Base-by-base conservation (phyloP, 2,888 invertebrate species). In the Drosophila recens region DNA sequence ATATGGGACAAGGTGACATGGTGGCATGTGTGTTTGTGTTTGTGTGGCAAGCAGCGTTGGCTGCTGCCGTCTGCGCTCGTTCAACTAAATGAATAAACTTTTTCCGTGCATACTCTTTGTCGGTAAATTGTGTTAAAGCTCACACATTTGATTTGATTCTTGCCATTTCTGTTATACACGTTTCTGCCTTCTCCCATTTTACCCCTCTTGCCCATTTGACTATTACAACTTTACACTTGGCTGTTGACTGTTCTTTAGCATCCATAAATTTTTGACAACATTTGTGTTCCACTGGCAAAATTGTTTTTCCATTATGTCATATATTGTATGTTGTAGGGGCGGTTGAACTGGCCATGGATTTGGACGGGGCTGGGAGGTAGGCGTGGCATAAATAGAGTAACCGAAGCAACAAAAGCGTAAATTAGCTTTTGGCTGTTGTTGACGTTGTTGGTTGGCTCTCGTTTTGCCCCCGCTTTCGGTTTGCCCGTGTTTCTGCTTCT, bases 71-170 rank as follows among this genome's bases (percentile, higher is more conserved):
- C 89, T 89, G 81, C 70, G 75, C 87, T 80, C 84, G 80, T 77
- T 84, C 74, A 87, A 81, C 87, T 89, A 89, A 85, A 89, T 85
- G 87, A 85, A 85, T 85, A 85, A 85, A 89, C 85, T 85, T 85
- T 27, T 85, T 87, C 76, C 85, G 74, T 81, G 89, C 89, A 87
- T 74, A 87, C 87, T 85, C 77, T 85, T 89, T 70, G 77, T 85
- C 75, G 88, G 89, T 89, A 87, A 89, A 85, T 87, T 89, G 89
- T 87, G 89, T 86, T 87, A 84, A 87, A 86, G 82, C 87, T 86
- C 89, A 87, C 85, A 86, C 85, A 86, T 86, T 87, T 89, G 89
- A 86, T 89, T 86, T 87, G 75, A 46, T 48, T 54, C 51, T 54
- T 4, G n/a, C 58, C 38, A 65, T 75, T 80, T 59, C 71, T 74